Evolutionary conservation across 2,797 vertebrate species (phyloP).

Genomic region (Poliocrania exsul): DNA sequence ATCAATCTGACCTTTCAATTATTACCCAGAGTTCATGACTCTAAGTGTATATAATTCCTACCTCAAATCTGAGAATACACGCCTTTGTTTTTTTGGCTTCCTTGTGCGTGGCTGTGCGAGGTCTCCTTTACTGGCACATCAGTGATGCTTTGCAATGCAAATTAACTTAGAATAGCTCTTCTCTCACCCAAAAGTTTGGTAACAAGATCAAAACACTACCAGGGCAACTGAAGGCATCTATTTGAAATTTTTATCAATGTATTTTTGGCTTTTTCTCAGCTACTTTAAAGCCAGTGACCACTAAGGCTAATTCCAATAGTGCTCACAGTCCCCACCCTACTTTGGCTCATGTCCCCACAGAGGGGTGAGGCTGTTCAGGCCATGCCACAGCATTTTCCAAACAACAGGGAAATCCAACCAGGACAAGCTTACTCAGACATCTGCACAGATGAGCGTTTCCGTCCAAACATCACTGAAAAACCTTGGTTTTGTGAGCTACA

Average conservation of each 20-base stretch:
- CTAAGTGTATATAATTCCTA: slow-evolving; percentile 59
- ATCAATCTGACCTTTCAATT: slow-evolving; percentile 82
- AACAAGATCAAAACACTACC: background rate
- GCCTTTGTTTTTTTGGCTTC: slow-evolving; percentile 28
- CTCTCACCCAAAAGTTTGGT: background rate
- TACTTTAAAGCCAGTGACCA: background rate
- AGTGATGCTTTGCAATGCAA: accelerated
- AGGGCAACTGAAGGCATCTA: background rate
- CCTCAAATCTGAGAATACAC: slow-evolving; percentile 32
- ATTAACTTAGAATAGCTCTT: slow-evolving; percentile 21
- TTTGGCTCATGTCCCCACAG: accelerated
- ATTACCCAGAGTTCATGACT: slow-evolving; percentile 74
- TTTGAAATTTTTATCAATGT: background rate
- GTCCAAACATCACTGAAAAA: background rate
- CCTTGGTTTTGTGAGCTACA: background rate
- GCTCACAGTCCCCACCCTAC: background rate
- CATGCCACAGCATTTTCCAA: background rate
- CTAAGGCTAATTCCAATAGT: background rate
- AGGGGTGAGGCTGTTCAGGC: background rate
- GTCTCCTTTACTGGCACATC: background rate
- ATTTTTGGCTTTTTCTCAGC: background rate
- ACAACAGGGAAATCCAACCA: background rate
- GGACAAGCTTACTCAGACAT: background rate
- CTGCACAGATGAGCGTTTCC: background rate
- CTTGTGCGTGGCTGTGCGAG: background rate